A percentile compares a stretch with the other conserved stretches of the same genome.
phyloP scores from a whole-genome alignment of 1,140 invertebrate species.

The Panagrolaimus sp. region DNA sequence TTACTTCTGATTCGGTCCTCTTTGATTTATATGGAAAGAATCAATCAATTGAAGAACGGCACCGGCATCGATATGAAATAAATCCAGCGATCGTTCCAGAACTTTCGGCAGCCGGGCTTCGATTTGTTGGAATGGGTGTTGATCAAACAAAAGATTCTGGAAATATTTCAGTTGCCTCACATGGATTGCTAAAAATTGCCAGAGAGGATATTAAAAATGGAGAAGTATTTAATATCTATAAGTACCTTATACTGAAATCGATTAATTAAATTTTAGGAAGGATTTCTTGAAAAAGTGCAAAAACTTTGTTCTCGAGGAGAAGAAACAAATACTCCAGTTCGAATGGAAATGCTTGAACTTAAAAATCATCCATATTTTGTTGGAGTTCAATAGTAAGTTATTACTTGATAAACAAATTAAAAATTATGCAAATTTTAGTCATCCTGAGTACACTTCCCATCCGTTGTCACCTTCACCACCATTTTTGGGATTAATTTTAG shows the following conservation, averaged over 20 bases:
- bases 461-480: conserved; percentile 88
- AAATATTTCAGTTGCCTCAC: too few species aligned
- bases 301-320: conserved; percentile 36
- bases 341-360: conserved; percentile 78
- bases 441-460: conserved; percentile 91
- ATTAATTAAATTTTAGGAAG: too few species aligned
- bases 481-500: conserved; percentile 85
- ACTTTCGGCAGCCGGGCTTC: conserved; percentile 76
- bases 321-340: conserved; percentile 62
- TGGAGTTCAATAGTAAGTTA: conserved; percentile 74
- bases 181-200: too few species aligned
- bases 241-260: too few species aligned
- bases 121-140: conserved; percentile 78
- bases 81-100: conserved; percentile 78
- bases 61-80: conserved; percentile 76
- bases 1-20: conserved; percentile 33
- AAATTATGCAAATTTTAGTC: conserved; percentile 59
- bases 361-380: conserved; percentile 82
- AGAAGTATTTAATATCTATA: too few species aligned
- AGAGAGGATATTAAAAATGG: too few species aligned
- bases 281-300: conserved; percentile 42
- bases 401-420: too few species aligned
- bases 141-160: conserved; percentile 37
- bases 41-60: conserved; percentile 82
- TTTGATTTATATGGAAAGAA: conserved; percentile 59